phyloP scores from a whole-genome alignment of 1,140 invertebrate species.

The Onthophagus taurus region DNA sequence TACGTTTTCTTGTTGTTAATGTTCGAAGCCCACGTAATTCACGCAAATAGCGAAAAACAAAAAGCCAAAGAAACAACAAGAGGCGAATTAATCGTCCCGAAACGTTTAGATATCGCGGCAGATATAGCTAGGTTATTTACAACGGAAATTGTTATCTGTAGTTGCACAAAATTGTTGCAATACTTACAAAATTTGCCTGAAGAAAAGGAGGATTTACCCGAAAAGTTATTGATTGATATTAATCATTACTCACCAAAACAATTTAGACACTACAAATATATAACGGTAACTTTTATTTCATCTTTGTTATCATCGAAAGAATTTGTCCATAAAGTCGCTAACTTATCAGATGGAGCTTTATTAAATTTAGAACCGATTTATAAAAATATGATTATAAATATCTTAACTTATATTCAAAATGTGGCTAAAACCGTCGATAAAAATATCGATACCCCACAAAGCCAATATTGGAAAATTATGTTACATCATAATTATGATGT shows the following conservation, averaged over 20 bases:
- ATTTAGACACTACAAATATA: constrained; percentile 73
- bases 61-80: constrained; percentile 22
- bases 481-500: constrained; percentile 68
- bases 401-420: constrained; percentile 55
- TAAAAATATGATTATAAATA: constrained; percentile 56
- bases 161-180: constrained; percentile 53
- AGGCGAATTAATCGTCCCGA: constrained; percentile 38
- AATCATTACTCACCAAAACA: constrained; percentile 56
- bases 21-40: constrained; percentile 56
- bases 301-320: constrained; percentile 52
- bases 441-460: constrained; percentile 43
- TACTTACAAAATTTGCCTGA: constrained; percentile 58
- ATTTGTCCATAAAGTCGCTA: constrained; percentile 56
- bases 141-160: constrained; percentile 49
- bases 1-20: constrained; percentile 66
- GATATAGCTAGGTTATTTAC: constrained; percentile 56
- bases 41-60: constrained; percentile 39
- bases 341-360: constrained; percentile 37
- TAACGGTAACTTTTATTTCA: constrained; percentile 59
- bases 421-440: constrained; percentile 48
- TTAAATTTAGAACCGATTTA: constrained; percentile 48
- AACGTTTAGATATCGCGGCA: constrained; percentile 61
- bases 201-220: constrained; percentile 45
- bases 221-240: constrained; percentile 57
- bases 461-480: constrained; percentile 73